Percentiles rank a stretch among this genome's conserved stretches.
phyloP scores from a whole-genome alignment of 2,797 vertebrate species.

The Sebastes cheni region DNA sequence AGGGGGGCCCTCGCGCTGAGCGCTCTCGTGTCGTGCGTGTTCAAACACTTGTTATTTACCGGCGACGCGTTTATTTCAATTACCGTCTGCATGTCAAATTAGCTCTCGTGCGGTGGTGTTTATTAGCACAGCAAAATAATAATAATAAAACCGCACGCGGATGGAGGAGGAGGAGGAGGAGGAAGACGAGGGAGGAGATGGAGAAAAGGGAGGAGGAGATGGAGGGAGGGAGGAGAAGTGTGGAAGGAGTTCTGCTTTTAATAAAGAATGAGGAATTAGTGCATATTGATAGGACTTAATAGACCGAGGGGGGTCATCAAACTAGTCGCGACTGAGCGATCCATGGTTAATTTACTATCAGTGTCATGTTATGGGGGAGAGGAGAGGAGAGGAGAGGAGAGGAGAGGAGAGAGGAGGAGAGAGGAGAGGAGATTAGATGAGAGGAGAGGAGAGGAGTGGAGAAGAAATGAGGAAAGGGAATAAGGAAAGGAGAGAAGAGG shows the following conservation, averaged over 20 bases:
- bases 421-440: rapidly evolving
- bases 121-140: conserved; percentile 76
- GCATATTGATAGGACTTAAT: conserved; percentile 83
- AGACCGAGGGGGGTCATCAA: conserved; percentile 81
- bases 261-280: conserved; percentile 79
- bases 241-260: conserved; percentile 66
- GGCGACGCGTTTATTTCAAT: conserved; percentile 75
- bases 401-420: too few relatives aligned
- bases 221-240: background rate
- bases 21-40: conserved; percentile 37
- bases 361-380: conserved; percentile 82
- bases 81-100: conserved; percentile 76
- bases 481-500: too few relatives aligned
- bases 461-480: too few relatives aligned
- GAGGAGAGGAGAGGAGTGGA: too few relatives aligned
- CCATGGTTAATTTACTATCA: conserved; percentile 93
- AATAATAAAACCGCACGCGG: conserved; percentile 29
- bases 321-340: conserved; percentile 89
- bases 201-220: background rate
- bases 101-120: conserved; percentile 62
- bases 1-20: background rate
- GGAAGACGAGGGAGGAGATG: background rate
- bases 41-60: conserved; percentile 72
- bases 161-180: too few relatives aligned
- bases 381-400: too few relatives aligned